Percentiles rank a stretch among this genome's conserved stretches.
These are phyloP conservation scores for Actinia equina DNA, from an alignment of 64 coral and sea anemone species.

Conservation along the genomic window DNA sequence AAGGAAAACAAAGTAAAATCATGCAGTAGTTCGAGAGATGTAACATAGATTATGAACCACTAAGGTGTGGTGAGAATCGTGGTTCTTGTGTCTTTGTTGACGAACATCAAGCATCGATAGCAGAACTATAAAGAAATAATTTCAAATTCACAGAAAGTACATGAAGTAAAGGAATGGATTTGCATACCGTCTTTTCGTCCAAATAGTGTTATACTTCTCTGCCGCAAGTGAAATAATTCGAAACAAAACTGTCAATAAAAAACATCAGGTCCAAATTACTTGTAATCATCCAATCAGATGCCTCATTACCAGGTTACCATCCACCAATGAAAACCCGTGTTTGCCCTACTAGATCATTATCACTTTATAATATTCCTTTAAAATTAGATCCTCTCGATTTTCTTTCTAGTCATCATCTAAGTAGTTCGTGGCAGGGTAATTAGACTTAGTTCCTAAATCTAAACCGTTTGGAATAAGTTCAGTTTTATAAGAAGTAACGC, in stretches of 20 bases:
- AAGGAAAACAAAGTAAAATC: background rate
- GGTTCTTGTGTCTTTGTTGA: background rate
- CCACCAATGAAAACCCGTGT: background rate
- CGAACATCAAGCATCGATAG: too few species aligned
- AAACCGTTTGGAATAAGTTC: background rate
- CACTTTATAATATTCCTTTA: background rate
- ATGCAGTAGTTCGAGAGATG: background rate
- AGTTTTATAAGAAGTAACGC: background rate
- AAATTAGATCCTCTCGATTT: background rate
- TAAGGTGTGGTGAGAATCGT: background rate
- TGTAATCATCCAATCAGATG: background rate
- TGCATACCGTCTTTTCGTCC: background rate
- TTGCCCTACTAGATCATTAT: background rate
- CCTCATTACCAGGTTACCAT: background rate
- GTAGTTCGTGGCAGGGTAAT: background rate
- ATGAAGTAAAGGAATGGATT: background rate
- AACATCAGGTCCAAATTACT: too few species aligned
- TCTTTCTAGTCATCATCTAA: background rate
- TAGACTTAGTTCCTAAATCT: background rate
- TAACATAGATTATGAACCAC: background rate
- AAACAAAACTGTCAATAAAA: too few species aligned
- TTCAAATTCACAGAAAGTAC: too few species aligned
- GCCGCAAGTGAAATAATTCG: background rate
- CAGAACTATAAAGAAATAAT: too few species aligned
- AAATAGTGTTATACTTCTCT: background rate